Conservation (phyloP, 2,797 vertebrate species). For the Sebastolobus alascanus region DNA sequence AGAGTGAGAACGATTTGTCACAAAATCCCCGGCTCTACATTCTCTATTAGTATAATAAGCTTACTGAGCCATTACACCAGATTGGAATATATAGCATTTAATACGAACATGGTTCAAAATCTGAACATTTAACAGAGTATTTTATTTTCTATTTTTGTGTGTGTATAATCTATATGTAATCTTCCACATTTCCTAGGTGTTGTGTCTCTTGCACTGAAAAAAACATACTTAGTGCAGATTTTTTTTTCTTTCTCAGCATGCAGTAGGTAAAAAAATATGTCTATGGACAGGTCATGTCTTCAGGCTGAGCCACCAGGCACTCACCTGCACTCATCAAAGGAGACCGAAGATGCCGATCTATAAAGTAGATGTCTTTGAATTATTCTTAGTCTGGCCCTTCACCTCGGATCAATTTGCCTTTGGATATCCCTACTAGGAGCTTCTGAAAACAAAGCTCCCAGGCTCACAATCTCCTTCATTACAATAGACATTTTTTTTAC, state of each 20-base stretch:
- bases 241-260: neutral
- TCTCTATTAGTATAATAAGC: conserved; percentile 24
- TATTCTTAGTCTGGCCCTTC: neutral
- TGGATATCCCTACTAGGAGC: neutral
- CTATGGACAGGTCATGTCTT: neutral
- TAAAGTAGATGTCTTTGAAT: neutral
- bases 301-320: neutral
- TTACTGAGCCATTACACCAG: conserved; percentile 19
- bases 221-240: neutral
- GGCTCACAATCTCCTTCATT: neutral
- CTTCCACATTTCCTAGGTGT: neutral
- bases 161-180: neutral
- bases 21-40: conserved; percentile 42
- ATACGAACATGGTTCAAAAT: neutral
- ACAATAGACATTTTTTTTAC: neutral
- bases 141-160: neutral
- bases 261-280: neutral
- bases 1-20: conserved; percentile 17
- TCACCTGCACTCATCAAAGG: neutral
- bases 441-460: neutral
- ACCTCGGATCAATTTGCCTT: neutral
- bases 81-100: conserved; percentile 29
- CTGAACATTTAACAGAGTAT: neutral
- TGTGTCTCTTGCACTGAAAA: neutral
- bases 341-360: neutral